Evolutionary conservation across 2,113 vertebrate species (phyloP).

Genomic region (Dicentrarchus labrax): DNA sequence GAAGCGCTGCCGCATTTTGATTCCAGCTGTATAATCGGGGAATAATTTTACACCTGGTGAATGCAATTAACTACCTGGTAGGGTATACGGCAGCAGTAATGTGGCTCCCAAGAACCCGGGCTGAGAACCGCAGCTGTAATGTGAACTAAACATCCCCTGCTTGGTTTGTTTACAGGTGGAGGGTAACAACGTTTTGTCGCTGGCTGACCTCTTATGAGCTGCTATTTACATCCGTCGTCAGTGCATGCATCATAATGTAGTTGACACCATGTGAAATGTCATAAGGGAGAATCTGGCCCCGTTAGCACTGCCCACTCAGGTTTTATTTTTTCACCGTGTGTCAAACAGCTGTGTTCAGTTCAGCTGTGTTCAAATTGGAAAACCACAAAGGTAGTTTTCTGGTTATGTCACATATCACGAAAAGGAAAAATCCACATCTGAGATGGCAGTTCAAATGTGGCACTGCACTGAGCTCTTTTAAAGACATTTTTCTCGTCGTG

Average conservation of each 20-base stretch:
- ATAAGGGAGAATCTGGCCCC: constrained; percentile 36
- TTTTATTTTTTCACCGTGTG: constrained; percentile 16
- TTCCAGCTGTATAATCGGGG: constrained; percentile 58
- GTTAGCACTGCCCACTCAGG: constrained; percentile 44
- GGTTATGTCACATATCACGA: constrained; percentile 18
- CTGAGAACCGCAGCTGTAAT: constrained; percentile 41
- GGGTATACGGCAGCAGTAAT: constrained; percentile 33
- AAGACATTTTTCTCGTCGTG: constrained; percentile 10
- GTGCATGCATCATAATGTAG: constrained; percentile 18
- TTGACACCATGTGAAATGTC: constrained; percentile 38
- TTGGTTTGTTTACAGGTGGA: constrained; percentile 52
- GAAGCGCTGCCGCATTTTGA: constrained; percentile 31
- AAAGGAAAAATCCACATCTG: constrained; percentile 25
- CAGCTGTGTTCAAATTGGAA: constrained; percentile 2
- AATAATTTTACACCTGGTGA: constrained; percentile 67
- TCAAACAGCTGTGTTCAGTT: constrained; percentile 27
- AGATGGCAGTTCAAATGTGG: constrained; percentile 38
- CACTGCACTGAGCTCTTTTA: constrained; percentile 12
- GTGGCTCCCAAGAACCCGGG: constrained; percentile 36
- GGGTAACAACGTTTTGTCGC: constrained; percentile 20
- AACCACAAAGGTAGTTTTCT: not conserved
- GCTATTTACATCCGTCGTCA: constrained; percentile 42
- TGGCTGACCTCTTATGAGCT: constrained; percentile 39
- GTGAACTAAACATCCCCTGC: constrained; percentile 34
- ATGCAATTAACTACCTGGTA: constrained; percentile 60